phyloP scores from a whole-genome alignment of 2,888 invertebrate species.

The Melieria crassipennis region DNA sequence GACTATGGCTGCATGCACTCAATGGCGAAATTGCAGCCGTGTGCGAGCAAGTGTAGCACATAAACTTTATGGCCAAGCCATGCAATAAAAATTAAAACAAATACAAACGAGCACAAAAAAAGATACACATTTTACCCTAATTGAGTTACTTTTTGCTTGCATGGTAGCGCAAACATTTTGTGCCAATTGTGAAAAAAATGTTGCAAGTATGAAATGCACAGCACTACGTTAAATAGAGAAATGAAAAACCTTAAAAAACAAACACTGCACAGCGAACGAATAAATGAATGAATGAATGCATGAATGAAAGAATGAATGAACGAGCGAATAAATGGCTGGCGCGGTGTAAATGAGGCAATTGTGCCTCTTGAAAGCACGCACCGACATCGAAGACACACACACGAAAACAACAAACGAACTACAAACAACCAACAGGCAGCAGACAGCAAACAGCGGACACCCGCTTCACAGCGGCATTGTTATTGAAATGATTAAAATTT shows the following conservation, averaged over 20 bases:
- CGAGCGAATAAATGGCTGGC: not conserved
- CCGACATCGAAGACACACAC: too few species aligned
- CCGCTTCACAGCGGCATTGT: slow-evolving; percentile 10
- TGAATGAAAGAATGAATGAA: too few species aligned
- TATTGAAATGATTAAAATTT: slow-evolving; percentile 4
- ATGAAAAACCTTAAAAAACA: too few species aligned
- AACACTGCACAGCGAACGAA: not conserved
- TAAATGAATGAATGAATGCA: not conserved
- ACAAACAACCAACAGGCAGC: not conserved
- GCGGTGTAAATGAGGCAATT: slow-evolving; percentile 1
- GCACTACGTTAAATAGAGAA: not conserved
- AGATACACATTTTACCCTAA: slow-evolving; percentile 25
- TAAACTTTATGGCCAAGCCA: too few species aligned
- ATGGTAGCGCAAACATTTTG: slow-evolving; percentile 14
- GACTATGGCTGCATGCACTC: too few species aligned
- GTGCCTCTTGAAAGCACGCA: too few species aligned
- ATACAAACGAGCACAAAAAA: not conserved
- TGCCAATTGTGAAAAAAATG: too few species aligned
- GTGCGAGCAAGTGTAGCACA: too few species aligned
- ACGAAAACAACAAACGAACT: too few species aligned
- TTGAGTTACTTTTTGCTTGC: slow-evolving; percentile 28
- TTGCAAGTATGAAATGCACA: too few species aligned
- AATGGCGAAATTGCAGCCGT: too few species aligned
- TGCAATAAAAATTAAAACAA: too few species aligned
- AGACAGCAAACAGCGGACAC: not conserved